phyloP scores from a whole-genome alignment of 2,797 vertebrate species.

The Pelochelys cantorii region DNA sequence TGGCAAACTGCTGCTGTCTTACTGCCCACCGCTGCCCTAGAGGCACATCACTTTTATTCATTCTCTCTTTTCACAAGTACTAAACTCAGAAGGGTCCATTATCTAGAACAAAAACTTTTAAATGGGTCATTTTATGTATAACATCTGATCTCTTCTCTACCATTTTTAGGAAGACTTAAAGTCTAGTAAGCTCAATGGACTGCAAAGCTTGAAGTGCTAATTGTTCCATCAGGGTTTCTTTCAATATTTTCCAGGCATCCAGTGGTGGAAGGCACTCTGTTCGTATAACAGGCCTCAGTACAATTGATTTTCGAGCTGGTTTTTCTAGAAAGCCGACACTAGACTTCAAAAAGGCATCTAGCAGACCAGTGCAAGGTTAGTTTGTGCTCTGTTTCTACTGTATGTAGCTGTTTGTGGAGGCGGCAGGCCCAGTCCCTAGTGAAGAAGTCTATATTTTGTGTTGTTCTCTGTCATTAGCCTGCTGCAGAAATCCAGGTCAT shows the following conservation, averaged over 20 bases:
- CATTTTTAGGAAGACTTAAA: not conserved
- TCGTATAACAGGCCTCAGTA: conserved; percentile 96
- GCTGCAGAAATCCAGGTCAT: accelerated
- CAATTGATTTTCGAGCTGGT: conserved; percentile 94
- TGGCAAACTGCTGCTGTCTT: too few relatives aligned
- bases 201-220: not conserved
- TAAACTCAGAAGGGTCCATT: accelerated
- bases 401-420: accelerated
- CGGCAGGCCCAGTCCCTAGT: not conserved
- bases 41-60: not conserved
- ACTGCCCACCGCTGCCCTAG: not conserved
- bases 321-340: conserved; percentile 93
- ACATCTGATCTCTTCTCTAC: accelerated
- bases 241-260: conserved; percentile 84
- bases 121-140: accelerated
- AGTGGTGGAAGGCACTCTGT: conserved; percentile 95
- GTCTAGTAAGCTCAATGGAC: not conserved
- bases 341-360: conserved; percentile 92
- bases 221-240: not conserved
- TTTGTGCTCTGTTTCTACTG: not conserved
- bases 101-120: not conserved
- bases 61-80: accelerated
- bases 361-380: conserved; percentile 94
- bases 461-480: not conserved
- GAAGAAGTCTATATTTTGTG: accelerated